These are phyloP conservation scores for Cremastinae sp. DNA, from an alignment of 2,888 invertebrate genomes.

Conservation along the genomic window DNA sequence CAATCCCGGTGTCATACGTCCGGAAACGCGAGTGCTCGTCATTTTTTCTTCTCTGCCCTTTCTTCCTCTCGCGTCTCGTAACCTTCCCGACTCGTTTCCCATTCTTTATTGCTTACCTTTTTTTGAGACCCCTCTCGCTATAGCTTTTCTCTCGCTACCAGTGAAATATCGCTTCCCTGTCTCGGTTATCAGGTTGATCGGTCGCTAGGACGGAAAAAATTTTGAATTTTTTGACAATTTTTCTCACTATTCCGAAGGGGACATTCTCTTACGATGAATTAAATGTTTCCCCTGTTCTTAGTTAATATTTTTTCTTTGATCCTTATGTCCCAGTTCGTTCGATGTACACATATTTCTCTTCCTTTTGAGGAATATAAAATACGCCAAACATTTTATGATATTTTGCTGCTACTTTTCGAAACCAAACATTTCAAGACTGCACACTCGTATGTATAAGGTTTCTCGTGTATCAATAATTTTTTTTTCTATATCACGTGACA, in stretches of 20 bases:
- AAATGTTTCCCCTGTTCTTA: constrained; percentile 9
- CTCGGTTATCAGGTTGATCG: constrained; percentile 46
- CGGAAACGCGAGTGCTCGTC: constrained; percentile 50
- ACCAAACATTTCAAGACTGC: too few relatives aligned
- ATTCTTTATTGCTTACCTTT: constrained; percentile 35
- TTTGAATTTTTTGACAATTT: constrained; percentile 43
- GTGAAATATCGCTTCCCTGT: constrained; percentile 38
- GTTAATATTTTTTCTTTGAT: background rate
- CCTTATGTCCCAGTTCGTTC: constrained; percentile 1
- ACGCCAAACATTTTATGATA: too few relatives aligned
- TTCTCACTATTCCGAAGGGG: constrained; percentile 12
- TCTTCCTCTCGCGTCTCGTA: constrained; percentile 8
- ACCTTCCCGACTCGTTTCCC: constrained; percentile 13
- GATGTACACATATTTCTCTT: constrained; percentile 26
- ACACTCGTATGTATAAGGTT: too few relatives aligned
- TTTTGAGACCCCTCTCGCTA: constrained; percentile 5
- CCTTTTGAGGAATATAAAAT: constrained; percentile 22
- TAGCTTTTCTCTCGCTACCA: constrained; percentile 9
- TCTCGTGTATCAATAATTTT: too few relatives aligned
- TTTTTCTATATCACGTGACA: too few relatives aligned
- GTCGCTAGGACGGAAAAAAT: constrained; percentile 38
- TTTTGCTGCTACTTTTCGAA: too few relatives aligned
- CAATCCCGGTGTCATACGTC: constrained; percentile 44
- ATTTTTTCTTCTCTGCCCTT: constrained; percentile 23
- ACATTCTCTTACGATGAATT: constrained; percentile 44